A percentile compares a stretch with the other conserved stretches of the same genome.
These are phyloP conservation scores for Lophura nycthemera DNA, from an alignment of 2,113 vertebrate genomes.

Conservation along the genomic window DNA sequence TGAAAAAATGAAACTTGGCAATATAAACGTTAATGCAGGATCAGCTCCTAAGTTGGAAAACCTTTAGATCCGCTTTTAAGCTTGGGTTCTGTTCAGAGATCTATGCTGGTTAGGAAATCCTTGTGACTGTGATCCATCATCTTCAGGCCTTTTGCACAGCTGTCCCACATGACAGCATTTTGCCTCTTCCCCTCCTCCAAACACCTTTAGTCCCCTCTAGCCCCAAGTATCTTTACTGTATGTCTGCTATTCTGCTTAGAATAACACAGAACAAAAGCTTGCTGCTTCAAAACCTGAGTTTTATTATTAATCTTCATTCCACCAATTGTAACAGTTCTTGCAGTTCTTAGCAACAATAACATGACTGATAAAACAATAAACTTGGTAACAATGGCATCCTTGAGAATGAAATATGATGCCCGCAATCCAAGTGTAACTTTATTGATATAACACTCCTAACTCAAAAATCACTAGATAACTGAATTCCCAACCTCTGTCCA, in stretches of 20 bases:
- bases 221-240: background rate
- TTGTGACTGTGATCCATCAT: rapidly evolving
- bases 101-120: background rate
- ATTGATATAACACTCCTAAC: background rate
- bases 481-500: background rate
- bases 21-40: background rate
- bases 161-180: rapidly evolving
- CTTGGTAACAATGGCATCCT: background rate
- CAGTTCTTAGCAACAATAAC: background rate
- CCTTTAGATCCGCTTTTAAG: background rate
- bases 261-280: background rate
- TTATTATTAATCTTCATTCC: background rate
- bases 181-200: rapidly evolving
- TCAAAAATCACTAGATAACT: background rate
- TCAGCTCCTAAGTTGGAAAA: background rate
- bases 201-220: background rate
- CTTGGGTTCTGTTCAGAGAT: background rate
- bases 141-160: background rate
- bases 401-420: background rate
- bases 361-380: background rate
- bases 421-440: background rate
- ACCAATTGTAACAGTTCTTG: background rate
- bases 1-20: background rate
- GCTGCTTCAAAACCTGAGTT: background rate
- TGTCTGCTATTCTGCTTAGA: background rate